Percentiles rank a stretch among this genome's conserved stretches.
These are phyloP conservation scores for Nylanderia fulva DNA, from an alignment of 1,140 invertebrate species.

Conservation along the genomic window DNA sequence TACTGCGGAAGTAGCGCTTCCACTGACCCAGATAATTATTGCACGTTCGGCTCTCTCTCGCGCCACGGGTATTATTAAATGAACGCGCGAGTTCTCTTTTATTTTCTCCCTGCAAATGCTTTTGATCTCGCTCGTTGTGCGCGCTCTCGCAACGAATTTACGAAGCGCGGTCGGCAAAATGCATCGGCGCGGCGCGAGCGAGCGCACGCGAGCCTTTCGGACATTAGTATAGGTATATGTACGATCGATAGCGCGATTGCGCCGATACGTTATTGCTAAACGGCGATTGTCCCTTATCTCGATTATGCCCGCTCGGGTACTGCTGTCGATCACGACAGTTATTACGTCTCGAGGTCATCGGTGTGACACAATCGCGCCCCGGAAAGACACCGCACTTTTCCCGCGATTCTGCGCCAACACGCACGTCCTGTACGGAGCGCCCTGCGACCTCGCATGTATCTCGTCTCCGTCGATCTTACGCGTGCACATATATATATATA, in stretches of 20 bases:
- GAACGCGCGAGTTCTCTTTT: conserved; percentile 36
- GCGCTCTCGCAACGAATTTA: conserved; percentile 45
- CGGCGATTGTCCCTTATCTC: conserved; percentile 64
- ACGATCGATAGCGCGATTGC: conserved; percentile 11
- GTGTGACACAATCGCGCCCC: conserved; percentile 41
- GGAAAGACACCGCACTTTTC: conserved; percentile 42
- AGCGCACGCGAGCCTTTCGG: conserved; percentile 27
- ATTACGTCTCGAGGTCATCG: conserved; percentile 60
- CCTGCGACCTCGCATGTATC: conserved; percentile 64
- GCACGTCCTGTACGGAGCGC: conserved; percentile 32
- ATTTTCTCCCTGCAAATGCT: conserved; percentile 38
- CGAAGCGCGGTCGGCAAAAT: conserved; percentile 44
- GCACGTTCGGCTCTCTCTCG: conserved; percentile 51
- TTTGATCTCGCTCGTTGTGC: conserved; percentile 57
- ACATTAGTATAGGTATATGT: too few relatives aligned
- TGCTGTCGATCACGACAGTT: conserved; percentile 63
- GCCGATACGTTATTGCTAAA: conserved; percentile 53
- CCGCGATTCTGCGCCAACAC: conserved; percentile 5
- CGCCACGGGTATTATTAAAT: conserved; percentile 46
- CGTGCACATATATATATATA: not conserved
- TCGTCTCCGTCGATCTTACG: conserved; percentile 27
- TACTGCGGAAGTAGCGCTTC: conserved; percentile 52
- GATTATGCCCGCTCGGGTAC: conserved; percentile 49
- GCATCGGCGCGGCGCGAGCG: conserved; percentile 39
- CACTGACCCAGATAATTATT: conserved; percentile 59